phyloP scores from a whole-genome alignment of 2,113 vertebrate genomes.

The Burhinus bistriatus region DNA sequence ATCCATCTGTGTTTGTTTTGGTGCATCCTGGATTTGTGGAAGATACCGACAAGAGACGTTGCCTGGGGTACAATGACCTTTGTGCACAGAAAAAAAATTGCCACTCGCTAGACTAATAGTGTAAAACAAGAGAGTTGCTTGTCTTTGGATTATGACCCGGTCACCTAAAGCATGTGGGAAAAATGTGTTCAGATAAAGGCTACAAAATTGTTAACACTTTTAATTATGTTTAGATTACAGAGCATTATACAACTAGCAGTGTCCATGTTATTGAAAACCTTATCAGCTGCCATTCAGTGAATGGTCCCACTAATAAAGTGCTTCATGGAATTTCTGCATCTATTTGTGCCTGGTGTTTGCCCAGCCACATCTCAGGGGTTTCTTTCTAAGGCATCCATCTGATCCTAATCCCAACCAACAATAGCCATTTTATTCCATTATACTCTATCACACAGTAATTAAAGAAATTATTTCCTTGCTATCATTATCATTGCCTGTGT shows the following conservation, averaged over 20 bases:
- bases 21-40: slow-evolving; percentile 50
- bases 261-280: slow-evolving; percentile 58
- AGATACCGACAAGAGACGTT: slow-evolving; percentile 13
- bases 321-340: slow-evolving; percentile 42
- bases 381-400: slow-evolving; percentile 50
- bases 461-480: slow-evolving; percentile 12
- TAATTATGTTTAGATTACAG: slow-evolving; percentile 65
- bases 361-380: slow-evolving; percentile 44
- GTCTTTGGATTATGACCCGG: slow-evolving; percentile 68
- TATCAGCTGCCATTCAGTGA: slow-evolving; percentile 66
- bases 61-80: slow-evolving; percentile 56
- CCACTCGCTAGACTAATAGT: slow-evolving; percentile 25
- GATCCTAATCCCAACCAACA: slow-evolving; percentile 57
- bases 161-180: slow-evolving; percentile 71
- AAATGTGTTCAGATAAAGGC: slow-evolving; percentile 67
- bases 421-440: slow-evolving; percentile 35
- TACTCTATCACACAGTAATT: slow-evolving; percentile 7
- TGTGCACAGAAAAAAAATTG: slow-evolving; percentile 34
- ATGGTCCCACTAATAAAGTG: slow-evolving; percentile 36
- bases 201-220: slow-evolving; percentile 71
- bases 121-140: slow-evolving; percentile 62
- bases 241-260: slow-evolving; percentile 20
- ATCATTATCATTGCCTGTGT: background rate
- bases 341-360: slow-evolving; percentile 69
- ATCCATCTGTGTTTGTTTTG: slow-evolving; percentile 63